These are phyloP conservation scores for Propsilocerus akamusi DNA, from an alignment of 1,140 invertebrate genomes.

Conservation along the genomic window DNA sequence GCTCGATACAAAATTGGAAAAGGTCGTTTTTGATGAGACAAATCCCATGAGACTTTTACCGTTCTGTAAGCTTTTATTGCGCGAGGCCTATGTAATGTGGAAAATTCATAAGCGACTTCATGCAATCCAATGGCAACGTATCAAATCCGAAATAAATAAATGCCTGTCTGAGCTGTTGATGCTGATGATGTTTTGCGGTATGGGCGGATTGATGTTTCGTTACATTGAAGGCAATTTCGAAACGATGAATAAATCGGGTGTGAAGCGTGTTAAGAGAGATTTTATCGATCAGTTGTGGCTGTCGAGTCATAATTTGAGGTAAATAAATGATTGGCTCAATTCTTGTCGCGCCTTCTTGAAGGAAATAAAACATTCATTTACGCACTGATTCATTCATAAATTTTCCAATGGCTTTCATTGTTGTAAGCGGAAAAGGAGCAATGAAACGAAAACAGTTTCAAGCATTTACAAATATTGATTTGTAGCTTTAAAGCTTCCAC, in stretches of 20 bases:
- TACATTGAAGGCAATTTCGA: conserved; percentile 66
- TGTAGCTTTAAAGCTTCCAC: no score
- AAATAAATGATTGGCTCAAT: background rate
- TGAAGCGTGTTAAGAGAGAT: conserved; percentile 66
- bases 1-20: background rate
- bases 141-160: conserved; percentile 37
- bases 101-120: conserved; percentile 35
- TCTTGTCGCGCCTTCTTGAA: no score
- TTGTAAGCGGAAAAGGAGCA: no score
- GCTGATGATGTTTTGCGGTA: conserved; percentile 50
- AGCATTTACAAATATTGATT: no score
- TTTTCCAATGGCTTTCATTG: no score
- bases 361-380: no score
- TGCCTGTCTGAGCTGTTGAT: conserved; percentile 45
- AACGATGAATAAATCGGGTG: conserved; percentile 70
- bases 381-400: no score
- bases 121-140: conserved; percentile 28
- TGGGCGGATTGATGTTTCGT: conserved; percentile 57
- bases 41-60: conserved; percentile 6
- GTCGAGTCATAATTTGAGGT: conserved; percentile 52
- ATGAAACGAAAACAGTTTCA: no score
- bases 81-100: conserved; percentile 28
- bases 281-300: conserved; percentile 66
- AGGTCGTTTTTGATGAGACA: background rate
- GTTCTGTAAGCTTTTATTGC: conserved; percentile 10